Conservation (phyloP, 2,888 invertebrate species). For the Cryptus viduatorius region DNA sequence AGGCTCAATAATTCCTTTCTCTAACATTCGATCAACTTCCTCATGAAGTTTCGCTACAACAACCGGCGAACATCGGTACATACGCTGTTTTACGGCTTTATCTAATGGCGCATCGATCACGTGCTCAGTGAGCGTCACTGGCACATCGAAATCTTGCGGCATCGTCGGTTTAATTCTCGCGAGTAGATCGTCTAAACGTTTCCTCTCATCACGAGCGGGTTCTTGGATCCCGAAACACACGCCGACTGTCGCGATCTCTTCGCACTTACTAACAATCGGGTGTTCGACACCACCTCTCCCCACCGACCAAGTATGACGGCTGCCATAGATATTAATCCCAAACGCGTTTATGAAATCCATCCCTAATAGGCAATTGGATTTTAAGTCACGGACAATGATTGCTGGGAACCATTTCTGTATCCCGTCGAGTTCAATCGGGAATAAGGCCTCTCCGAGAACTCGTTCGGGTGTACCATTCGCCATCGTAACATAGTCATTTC, state of each 20-base stretch:
- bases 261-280: background rate
- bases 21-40: slow-evolving; percentile 58
- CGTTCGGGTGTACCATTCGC: background rate
- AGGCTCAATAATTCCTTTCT: slow-evolving; percentile 56
- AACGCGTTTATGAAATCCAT: background rate
- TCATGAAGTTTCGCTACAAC: slow-evolving; percentile 36
- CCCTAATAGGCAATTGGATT: background rate
- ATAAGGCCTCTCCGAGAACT: background rate
- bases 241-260: background rate
- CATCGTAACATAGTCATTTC: slow-evolving; percentile 6
- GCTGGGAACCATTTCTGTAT: background rate
- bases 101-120: too few relatives aligned
- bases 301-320: background rate
- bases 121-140: too few relatives aligned
- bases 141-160: too few relatives aligned
- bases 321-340: background rate
- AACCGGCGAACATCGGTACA: slow-evolving; percentile 39
- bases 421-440: background rate
- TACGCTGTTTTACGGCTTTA: too few relatives aligned
- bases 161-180: too few relatives aligned
- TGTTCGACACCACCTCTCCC: background rate
- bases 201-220: background rate
- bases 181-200: background rate
- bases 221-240: background rate
- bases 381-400: background rate